These are phyloP conservation scores for Rotaria magnacalcarata DNA, from an alignment of 2,888 invertebrate species.

Conservation along the genomic window DNA sequence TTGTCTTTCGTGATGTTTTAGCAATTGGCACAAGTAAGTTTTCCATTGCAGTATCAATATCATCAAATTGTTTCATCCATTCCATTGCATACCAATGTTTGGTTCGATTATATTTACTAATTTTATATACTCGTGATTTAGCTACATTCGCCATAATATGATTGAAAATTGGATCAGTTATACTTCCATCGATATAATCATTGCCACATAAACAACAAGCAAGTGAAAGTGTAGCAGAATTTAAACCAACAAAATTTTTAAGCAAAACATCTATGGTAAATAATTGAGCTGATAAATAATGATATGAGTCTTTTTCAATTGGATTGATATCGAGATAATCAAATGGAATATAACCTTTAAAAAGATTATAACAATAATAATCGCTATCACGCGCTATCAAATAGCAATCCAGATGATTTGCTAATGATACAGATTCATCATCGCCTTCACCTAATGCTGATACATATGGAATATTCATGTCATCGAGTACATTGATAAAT, in stretches of 20 bases:
- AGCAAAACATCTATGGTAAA: slow-evolving; percentile 41
- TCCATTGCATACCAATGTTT: slow-evolving; percentile 7
- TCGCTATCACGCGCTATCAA: slow-evolving; percentile 88
- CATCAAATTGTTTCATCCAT: neutral
- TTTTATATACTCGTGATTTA: neutral
- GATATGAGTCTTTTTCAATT: neutral
- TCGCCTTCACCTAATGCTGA: slow-evolving; percentile 71
- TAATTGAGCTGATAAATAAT: slow-evolving; percentile 31
- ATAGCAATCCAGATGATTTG: slow-evolving; percentile 73
- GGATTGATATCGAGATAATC: slow-evolving; percentile 50
- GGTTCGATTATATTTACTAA: neutral
- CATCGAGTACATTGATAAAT: slow-evolving; percentile 22
- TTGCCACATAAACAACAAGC: slow-evolving; percentile 46
- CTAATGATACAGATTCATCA: slow-evolving; percentile 76
- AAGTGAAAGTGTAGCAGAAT: slow-evolving; percentile 36
- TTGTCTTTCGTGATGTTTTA: neutral
- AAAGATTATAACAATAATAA: slow-evolving; percentile 79
- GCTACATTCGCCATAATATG: slow-evolving; percentile 25
- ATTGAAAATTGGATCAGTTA: slow-evolving; percentile 26
- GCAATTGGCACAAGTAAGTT: neutral
- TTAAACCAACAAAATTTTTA: neutral
- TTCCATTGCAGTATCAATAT: neutral
- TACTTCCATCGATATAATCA: slow-evolving; percentile 41
- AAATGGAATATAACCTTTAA: slow-evolving; percentile 71
- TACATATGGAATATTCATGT: slow-evolving; percentile 28